Percentiles rank a stretch among this genome's conserved stretches.
Evolutionary conservation across 2,888 invertebrate species (phyloP).

Genomic region (Tachina lurida): DNA sequence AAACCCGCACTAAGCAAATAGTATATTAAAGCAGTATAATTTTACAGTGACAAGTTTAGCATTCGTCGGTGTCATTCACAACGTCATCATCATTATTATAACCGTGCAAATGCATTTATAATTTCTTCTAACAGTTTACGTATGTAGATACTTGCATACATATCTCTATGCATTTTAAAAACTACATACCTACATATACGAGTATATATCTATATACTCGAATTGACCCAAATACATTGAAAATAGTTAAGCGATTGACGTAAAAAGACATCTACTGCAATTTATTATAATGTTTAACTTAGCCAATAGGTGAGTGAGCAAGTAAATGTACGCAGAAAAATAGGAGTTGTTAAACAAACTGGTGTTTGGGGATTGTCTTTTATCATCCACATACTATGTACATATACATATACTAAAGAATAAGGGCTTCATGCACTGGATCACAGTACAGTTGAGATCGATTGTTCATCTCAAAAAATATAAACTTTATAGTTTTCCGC

Average conservation of each 20-base stretch:
- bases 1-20: background rate
- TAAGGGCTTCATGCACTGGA: too few species aligned
- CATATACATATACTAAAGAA: too few species aligned
- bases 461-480: too few species aligned
- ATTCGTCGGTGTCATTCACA: background rate
- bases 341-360: background rate
- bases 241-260: conserved; percentile 54
- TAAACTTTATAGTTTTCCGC: too few species aligned
- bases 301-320: conserved; percentile 14
- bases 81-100: background rate
- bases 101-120: conserved; percentile 31
- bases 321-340: conserved; percentile 26
- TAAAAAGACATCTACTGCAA: conserved; percentile 30
- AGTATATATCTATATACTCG: background rate
- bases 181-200: background rate
- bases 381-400: too few species aligned
- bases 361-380: background rate
- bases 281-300: background rate
- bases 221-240: conserved; percentile 57
- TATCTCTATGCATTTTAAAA: conserved; percentile 20
- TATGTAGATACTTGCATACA: background rate
- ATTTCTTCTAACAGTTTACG: conserved; percentile 50
- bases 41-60: conserved; percentile 10
- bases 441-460: too few species aligned
- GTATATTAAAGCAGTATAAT: background rate